Evolutionary conservation across 2,888 invertebrate genomes (phyloP), one percentile per base, ranked within the genome.

Genomic region (Gymnoscelis rufifasciata): DNA sequence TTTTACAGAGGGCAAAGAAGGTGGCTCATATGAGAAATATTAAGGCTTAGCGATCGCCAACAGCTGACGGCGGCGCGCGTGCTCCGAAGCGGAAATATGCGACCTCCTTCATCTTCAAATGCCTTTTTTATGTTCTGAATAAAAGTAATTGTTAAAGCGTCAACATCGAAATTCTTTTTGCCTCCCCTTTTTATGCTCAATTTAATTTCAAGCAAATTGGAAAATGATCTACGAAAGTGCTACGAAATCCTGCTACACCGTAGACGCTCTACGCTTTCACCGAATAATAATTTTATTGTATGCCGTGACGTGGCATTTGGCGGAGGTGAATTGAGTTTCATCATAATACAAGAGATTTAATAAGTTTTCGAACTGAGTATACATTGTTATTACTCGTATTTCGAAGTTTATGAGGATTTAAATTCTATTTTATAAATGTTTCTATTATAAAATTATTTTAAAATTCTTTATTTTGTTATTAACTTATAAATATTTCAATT

Each of bases 41-140:
- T 72, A 79, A 79, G 78, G 77, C 70, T 74, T 75, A 70, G 76
- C 78, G 74, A 79, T 83, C 76, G 74, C 72, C 74, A 71, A 59
- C 79, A 83, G 80, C 79, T 80, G 82, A 68, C 80, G 78, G 75
- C 60, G 58, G 64, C 61, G 64, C 69, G 74, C 78, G 76, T 77
- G 75, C 71, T 74, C 72, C 62, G 43, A 63, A 59, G 62, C 63
- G 66, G 64, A 71, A 74, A 67, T 69, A 68, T 47, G 54, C 64
- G 68, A 68, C 74, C 68, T 70, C 57, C 66, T 71, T 69, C 65
- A 68, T 67, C 65, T 69, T 66, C 56, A 59, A 64, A 63, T 59
- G 56, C 27, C 60, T 61, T 60, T 62, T 64, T 61, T 64, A 62
- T 62, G 52, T 59, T 48, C 36, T 43, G 51, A 51, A 52, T 53